Evolutionary conservation across 2,888 invertebrate species (phyloP), one percentile per base, ranked within the genome.

Genomic region (Andrena marginata): DNA sequence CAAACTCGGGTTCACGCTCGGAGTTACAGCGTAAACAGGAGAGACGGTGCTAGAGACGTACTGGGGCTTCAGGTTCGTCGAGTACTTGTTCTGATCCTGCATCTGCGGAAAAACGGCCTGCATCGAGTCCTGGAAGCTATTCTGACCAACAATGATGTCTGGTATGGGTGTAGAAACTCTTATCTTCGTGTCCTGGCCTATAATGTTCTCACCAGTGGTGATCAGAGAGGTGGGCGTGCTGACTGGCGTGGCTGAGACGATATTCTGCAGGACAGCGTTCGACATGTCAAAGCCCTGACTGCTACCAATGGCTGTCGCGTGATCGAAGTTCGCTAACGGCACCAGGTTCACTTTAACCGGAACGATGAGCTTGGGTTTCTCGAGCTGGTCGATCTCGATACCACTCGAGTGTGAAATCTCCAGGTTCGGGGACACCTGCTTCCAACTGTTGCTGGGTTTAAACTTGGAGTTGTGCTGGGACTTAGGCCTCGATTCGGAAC

Each of bases 221-320:
- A 91, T 26, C 0, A 92, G 16, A 1, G 93, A 89, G 1, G 90
- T 10, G 0, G 89, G 83, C 2, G 92, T 92, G 77, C 90, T 92
- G 13, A 91, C 71, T 4, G 92, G 85, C 0, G 90, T 85, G 6
- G 89, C 90, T 2, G 91, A 89, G 7, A 90, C 89, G 16, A 91
- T 79, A 62, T 91, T 92, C 16, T 92, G 91, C 13, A 93, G 68
- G 69, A 94, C 90, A 0, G 94, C 94, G 78, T 95, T 94, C 0
- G 94, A 93, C 68, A 94, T 92, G 86, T 95, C 95, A 81, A 95
- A 95, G 1, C 94, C 94, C 89, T 95, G 94, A 75, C 95, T 95
- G 54, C 91, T 93, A 0, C 94, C 94, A 6, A 95, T 84, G 7
- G 95, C 95, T 0, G 92, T 94, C 0, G 92, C 93, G 71, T 95